phyloP scores from a whole-genome alignment of 2,113 vertebrate species.

The Pollachius pollachius region DNA sequence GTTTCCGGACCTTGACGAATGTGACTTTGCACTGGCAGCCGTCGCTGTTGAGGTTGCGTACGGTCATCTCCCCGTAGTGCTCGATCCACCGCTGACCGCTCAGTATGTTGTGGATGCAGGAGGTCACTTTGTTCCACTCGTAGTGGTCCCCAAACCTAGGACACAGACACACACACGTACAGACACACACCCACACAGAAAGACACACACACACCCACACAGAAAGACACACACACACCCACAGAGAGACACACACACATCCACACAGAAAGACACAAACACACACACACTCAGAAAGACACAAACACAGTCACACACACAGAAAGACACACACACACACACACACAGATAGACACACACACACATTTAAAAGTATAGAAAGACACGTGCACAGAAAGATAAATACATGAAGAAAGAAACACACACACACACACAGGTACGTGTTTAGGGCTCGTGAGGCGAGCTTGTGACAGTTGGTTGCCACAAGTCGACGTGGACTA shows the following conservation, averaged over 20 bases:
- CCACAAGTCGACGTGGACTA: not conserved
- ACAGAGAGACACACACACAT: not conserved
- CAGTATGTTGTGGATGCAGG: conserved; percentile 97
- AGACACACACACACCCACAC: not conserved
- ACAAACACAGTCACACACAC: not conserved
- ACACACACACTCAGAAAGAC: not conserved
- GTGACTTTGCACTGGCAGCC: conserved; percentile 90
- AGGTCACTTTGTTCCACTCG: conserved; percentile 98
- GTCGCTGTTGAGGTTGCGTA: conserved; percentile 82
- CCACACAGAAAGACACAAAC: too few relatives aligned
- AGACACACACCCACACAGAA: not conserved
- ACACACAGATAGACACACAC: not conserved
- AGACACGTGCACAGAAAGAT: not conserved
- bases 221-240: not conserved
- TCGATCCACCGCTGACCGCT: conserved; percentile 97
- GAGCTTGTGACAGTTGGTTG: not conserved
- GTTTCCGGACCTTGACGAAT: conserved; percentile 86
- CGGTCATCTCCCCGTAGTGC: conserved; percentile 93
- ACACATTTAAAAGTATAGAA: conserved; percentile 2
- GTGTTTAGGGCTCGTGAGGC: too few relatives aligned
- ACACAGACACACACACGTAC: conserved; percentile 8
- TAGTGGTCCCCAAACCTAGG: conserved; percentile 89
- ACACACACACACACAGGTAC: conserved; percentile 9
- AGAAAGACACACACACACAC: not conserved
- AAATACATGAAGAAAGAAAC: conserved; percentile 1